Evolutionary conservation across 2,113 vertebrate genomes (phyloP), one percentile per base, ranked within the genome.

Genomic region (Chitala chitala): DNA sequence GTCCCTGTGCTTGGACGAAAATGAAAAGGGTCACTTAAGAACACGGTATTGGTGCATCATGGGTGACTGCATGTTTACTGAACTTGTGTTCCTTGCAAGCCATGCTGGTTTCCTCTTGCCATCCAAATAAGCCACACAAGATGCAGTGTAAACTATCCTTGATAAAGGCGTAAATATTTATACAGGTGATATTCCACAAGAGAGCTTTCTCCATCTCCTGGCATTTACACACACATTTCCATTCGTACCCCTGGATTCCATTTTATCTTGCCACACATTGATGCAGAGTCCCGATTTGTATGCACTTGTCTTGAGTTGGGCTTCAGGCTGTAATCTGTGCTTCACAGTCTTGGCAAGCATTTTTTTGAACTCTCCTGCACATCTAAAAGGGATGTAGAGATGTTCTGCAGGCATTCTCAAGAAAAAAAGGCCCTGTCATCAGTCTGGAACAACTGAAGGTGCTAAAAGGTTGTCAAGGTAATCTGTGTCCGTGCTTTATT

Each of bases 301-400:
- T 50, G 53, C 36, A 71, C 53, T 48, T 50, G 46, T 76, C 63
- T 78, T 86, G 81, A 84, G 77, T 87, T 84, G 82, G 65, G 69
- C 69, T 74, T 31, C 64, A 40, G 69, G 73, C 40, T 5, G 56
- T 64, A 54, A 66, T 53, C 63, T 64, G 24, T 54, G 65, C 69
- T 82, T 81, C 75, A 71, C 63, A 8, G 22, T 69, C 0, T 66
- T 65, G 64, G 40, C 42, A 48, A 7, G 26, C 10, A 5, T 66
- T 22, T 29, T 51, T 29, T 17, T n/a, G 33, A 69, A 5, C 12
- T 4, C 29, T 53, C 2, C 29, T 12, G 20, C 9, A 24, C n/a
- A 36, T 51, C 31, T 44, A 69, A 17, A 50, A 33, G 44, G 15
- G 51, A 15, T 51, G 20, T 69, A 31, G 66, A 53, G 54, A 56